phyloP scores from a whole-genome alignment of 30 jellyfish, hydroid and myxozoan genomes.

The Aurelia coerulea region DNA sequence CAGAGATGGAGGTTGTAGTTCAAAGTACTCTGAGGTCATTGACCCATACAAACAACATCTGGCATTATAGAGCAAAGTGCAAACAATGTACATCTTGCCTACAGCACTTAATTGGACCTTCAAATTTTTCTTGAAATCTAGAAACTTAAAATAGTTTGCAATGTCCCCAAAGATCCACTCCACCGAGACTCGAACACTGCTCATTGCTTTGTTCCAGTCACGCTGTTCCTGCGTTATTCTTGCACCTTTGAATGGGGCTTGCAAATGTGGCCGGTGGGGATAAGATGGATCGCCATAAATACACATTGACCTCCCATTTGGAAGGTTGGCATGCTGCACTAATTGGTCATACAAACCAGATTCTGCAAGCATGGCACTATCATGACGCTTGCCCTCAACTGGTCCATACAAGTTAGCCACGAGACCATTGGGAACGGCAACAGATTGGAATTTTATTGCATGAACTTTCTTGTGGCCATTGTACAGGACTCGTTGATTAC shows the following conservation, averaged over 20 bases:
- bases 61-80: conserved; percentile 77
- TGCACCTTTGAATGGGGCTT: conserved; percentile 11
- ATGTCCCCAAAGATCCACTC: conserved; percentile 91
- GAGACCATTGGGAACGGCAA: conserved; percentile 69
- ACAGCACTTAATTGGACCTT: conserved; percentile 75
- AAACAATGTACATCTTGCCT: conserved; percentile 58
- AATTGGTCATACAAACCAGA: conserved; percentile 56
- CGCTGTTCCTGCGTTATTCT: conserved; percentile 23
- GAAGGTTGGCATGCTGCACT: conserved; percentile 22
- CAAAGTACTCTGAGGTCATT: conserved; percentile 64
- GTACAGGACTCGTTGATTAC: conserved; percentile 39
- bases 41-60: conserved; percentile 76
- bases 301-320: conserved; percentile 63
- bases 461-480: conserved; percentile 57
- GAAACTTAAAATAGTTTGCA: conserved; percentile 56
- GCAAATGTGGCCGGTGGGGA: conserved; percentile 49
- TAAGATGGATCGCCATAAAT: conserved; percentile 77
- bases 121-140: conserved; percentile 74
- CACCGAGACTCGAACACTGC: conserved; percentile 59
- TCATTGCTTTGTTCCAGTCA: conserved; percentile 38
- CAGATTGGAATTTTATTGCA: conserved; percentile 62
- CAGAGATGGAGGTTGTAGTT: conserved; percentile 68
- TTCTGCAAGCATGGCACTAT: conserved; percentile 59
- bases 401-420: conserved; percentile 75
- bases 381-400: conserved; percentile 61